These are phyloP conservation scores for Podarcis raffonei DNA, from an alignment of 2,113 vertebrate species.

Conservation along the genomic window DNA sequence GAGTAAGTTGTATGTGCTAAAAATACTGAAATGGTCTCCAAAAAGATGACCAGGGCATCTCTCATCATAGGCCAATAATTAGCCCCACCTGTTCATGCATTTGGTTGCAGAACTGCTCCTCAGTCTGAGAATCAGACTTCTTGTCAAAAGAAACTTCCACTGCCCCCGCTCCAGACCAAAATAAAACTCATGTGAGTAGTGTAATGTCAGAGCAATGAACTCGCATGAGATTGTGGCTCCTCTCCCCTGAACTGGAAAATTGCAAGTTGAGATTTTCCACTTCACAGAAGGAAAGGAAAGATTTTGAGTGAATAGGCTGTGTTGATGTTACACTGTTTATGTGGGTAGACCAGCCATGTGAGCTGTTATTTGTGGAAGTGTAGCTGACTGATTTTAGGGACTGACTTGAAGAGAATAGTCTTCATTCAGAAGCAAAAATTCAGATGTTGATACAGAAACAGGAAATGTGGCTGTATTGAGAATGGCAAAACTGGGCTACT, in stretches of 20 bases:
- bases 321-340: not conserved
- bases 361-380: not conserved
- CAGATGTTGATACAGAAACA: not conserved
- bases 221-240: not conserved
- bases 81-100: too few relatives aligned
- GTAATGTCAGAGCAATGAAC: not conserved
- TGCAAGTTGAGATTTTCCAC: not conserved
- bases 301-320: not conserved
- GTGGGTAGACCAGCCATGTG: not conserved
- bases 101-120: not conserved
- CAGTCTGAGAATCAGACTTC: not conserved
- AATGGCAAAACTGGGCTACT: not conserved
- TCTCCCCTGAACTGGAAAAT: constrained; percentile 12
- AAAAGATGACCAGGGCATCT: not conserved
- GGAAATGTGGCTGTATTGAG: not conserved
- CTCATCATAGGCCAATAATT: not conserved
- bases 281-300: not conserved
- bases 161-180: not conserved
- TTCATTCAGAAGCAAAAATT: not conserved
- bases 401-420: not conserved
- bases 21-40: not conserved
- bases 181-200: not conserved
- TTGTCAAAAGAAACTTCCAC: not conserved
- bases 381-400: not conserved
- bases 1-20: too few relatives aligned